Evolutionary conservation across 1,140 invertebrate genomes (phyloP), one percentile per base, ranked within the genome.

Genomic region (Wiebesia pumilae): DNA sequence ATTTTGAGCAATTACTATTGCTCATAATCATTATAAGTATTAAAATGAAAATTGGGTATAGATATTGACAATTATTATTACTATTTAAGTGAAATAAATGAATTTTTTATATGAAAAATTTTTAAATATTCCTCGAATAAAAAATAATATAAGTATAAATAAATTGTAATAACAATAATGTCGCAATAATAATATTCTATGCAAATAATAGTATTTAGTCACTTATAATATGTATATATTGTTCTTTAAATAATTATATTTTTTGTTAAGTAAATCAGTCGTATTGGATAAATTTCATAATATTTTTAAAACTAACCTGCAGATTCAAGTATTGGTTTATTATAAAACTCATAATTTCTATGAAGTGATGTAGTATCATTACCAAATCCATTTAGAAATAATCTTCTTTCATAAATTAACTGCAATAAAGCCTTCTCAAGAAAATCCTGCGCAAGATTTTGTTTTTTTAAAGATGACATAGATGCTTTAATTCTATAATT

Each of bases 331-430:
- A 35, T 2, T 14, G 35, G 77, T 30, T 19, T 27, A 75, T 75
- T 75, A n/a, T 75, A 75, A 54, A 79, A 79, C n/a, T 33, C 12
- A 79, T 54, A 54, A 54, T 69, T 81, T 33, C 24, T 86, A 21
- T 73, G n/a, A 4, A 65, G 12, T 1, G 38, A 47, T 14, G 40
- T 62, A 16, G 86, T 87, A 0, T n/a, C 78, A 58, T 87, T 87
- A 35, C 1, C 47, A 24, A 75, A 87, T 14, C 77, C 78, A 3
- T 87, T 78, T 9, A 81, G 0, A 40, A 87, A 87, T 40, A 81
- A 62, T 43, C 69, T 73, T 65, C 54, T 62, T 0, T 87, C 75
- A 12, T 54, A 30, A 40, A 67, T 16, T 43, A 86, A 43, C 33
- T 87, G 58, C 3, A 58, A 33, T 14, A 83, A 33, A 7, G 75